Base-by-base conservation (phyloP, 2,113 vertebrate genomes). In the Psittacus erithacus region DNA sequence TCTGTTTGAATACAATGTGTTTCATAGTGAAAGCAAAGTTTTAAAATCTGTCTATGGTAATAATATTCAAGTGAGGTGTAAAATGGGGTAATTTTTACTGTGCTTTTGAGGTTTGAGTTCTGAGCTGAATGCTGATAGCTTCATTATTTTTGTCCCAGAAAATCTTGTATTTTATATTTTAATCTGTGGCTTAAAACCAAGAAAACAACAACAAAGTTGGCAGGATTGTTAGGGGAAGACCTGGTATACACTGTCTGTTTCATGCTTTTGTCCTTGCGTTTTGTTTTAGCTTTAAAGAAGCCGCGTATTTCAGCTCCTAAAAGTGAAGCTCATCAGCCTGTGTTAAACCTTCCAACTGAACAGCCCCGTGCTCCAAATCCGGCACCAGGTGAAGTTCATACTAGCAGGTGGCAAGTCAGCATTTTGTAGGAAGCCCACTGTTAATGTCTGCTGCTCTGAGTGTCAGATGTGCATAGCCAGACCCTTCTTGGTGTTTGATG, bases 211-310 rank as follows among this genome's bases (percentile, higher is more conserved):
- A 43, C 27, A 57, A 31, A 18, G 5, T 28, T 79, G 47, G 22
- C 13, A 39, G 28, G 33, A 17, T 50, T 67, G 31, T 70, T 92
- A 69, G 68, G 82, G 43, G 65, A 69, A 44, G 52, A 43, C 12
- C 39, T 43, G 22, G 6, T 63, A 19, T 57, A 15, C 8, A 38
- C 17, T 49, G 38, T 31, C 52, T 50, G 27, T 46, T 50, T 71
- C 17, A 20, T 5, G 18, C 60, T 96, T 94, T 94, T 95, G 44
- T 78, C 29, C 25, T 5, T 94, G 81, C 95, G 28, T 95, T 96
- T 87, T 84, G 43, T 96, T 95, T 39, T 62, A 98, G 98, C 95
- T 96, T 93, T 98, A 92, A 98, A 96, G 96, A 98, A 97, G 82
- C 96, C 97, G 4, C 95, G 95, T 79, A 90, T 98, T 94, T 98